Conservation (phyloP, 2,888 invertebrate genomes). For the Ernsta delagoae region DNA sequence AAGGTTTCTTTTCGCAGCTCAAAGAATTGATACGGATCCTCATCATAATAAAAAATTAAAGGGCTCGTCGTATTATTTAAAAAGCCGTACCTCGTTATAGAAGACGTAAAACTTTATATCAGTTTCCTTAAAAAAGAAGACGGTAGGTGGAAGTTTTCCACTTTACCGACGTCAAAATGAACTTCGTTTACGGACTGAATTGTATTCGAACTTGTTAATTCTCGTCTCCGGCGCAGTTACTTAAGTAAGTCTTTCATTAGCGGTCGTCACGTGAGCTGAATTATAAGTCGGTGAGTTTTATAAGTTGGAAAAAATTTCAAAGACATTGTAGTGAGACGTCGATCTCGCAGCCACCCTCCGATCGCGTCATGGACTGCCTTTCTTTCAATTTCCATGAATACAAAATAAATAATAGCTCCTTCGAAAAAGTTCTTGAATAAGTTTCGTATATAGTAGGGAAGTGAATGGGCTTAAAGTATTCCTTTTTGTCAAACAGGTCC, state of each 20-base stretch:
- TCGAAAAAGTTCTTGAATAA: conserved; percentile 27
- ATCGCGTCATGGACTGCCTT: conserved; percentile 25
- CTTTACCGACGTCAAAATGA: conserved; percentile 77
- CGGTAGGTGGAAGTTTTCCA: conserved; percentile 74
- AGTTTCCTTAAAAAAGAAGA: conserved; percentile 61
- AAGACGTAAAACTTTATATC: conserved; percentile 70
- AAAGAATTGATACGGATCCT: conserved; percentile 11
- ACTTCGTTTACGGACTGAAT: conserved; percentile 78
- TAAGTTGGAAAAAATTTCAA: conserved; percentile 64
- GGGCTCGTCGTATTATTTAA: conserved; percentile 39
- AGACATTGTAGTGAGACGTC: conserved; percentile 56
- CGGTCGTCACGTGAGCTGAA: conserved; percentile 76
- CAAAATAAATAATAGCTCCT: conserved; percentile 34
- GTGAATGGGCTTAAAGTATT: conserved; percentile 18
- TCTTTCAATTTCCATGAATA: conserved; percentile 37
- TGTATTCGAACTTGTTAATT: conserved; percentile 82
- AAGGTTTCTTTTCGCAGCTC: conserved; percentile 32
- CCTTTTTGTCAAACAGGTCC: not conserved
- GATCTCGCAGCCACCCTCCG: conserved; percentile 20
- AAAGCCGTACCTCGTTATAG: conserved; percentile 63
- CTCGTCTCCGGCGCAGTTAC: conserved; percentile 71
- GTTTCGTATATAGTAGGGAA: conserved; percentile 17
- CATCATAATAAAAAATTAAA: conserved; percentile 31
- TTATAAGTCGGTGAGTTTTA: conserved; percentile 64
- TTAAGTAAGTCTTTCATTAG: conserved; percentile 83